phyloP scores from a whole-genome alignment of 2,888 invertebrate genomes.

The Bhutanitis thaidina region DNA sequence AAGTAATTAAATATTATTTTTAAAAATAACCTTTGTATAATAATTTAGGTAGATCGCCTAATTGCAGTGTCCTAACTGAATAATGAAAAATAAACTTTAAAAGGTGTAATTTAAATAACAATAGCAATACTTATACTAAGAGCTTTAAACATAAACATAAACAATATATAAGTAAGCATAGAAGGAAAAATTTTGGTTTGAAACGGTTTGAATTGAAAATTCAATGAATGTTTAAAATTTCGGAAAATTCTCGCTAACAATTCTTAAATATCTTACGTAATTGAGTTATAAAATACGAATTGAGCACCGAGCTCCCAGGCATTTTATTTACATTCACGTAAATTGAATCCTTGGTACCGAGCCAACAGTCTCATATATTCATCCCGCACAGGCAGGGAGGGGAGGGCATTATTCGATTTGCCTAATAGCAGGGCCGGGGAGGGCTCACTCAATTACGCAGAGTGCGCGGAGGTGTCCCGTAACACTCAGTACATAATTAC shows the following conservation, averaged over 20 bases:
- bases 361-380: slow-evolving; percentile 62
- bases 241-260: background rate
- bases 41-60: no score
- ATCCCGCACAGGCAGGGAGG: slow-evolving; percentile 31
- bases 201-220: no score
- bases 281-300: slow-evolving; percentile 24
- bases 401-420: slow-evolving; percentile 71
- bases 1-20: no score
- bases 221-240: no score
- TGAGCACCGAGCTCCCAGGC: slow-evolving; percentile 38
- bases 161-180: no score
- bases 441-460: slow-evolving; percentile 72
- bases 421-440: slow-evolving; percentile 67
- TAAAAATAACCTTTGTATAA: no score
- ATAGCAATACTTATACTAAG: no score
- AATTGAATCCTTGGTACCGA: slow-evolving; percentile 72
- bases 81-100: no score
- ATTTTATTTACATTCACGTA: slow-evolving; percentile 73
- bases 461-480: slow-evolving; percentile 72
- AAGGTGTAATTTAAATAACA: no score
- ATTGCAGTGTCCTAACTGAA: no score
- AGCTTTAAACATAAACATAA: no score
- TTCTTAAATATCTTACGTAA: slow-evolving; percentile 16
- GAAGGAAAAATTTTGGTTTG: no score
- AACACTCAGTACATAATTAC: slow-evolving; percentile 70